These are phyloP conservation scores for Platyscapa corneri DNA, from an alignment of 1,140 invertebrate species.

Conservation along the genomic window DNA sequence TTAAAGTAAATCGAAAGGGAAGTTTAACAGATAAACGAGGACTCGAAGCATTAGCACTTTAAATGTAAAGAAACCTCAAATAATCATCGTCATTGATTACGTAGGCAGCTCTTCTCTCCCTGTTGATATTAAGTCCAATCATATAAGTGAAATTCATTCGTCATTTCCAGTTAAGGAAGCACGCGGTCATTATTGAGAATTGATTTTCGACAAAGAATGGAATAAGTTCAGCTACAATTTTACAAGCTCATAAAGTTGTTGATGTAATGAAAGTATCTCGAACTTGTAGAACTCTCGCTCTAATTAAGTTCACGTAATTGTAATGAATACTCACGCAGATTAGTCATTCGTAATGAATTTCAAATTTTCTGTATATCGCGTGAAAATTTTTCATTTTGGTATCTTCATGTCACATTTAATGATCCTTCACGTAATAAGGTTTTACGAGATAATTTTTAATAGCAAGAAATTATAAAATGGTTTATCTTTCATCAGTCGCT, in stretches of 20 bases:
- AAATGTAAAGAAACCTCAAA: background rate
- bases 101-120: background rate
- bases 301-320: background rate
- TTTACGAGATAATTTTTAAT: conserved; percentile 37
- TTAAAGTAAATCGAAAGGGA: background rate
- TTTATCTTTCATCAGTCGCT: conserved; percentile 18
- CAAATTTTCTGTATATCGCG: conserved; percentile 1
- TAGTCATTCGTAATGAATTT: background rate
- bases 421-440: background rate
- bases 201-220: background rate
- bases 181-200: conserved; percentile 29
- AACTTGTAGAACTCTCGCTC: background rate
- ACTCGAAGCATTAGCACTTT: no score
- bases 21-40: background rate
- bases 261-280: background rate
- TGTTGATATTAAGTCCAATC: background rate
- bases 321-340: background rate
- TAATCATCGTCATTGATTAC: background rate
- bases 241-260: background rate
- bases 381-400: conserved; percentile 16
- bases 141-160: background rate
- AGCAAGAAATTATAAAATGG: conserved; percentile 14
- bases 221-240: background rate
- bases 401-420: background rate
- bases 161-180: conserved; percentile 3